phyloP scores from a whole-genome alignment of 1,140 invertebrate species.

The Hylaeus volcanicus region DNA sequence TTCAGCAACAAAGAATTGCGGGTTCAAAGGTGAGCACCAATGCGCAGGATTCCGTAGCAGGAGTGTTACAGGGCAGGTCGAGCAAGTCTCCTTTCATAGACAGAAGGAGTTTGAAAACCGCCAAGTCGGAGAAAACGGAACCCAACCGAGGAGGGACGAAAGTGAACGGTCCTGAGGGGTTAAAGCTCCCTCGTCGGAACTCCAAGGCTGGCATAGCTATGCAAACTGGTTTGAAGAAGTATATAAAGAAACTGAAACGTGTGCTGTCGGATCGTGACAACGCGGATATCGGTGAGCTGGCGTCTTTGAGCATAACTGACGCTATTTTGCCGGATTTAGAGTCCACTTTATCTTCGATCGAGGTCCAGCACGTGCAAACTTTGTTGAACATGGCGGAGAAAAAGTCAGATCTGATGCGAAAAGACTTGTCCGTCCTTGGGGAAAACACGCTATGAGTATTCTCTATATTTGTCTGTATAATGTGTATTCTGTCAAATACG shows the following conservation, averaged over 20 bases:
- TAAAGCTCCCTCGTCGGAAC: conserved; percentile 49
- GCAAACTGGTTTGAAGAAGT: conserved; percentile 57
- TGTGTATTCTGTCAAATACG: neutral
- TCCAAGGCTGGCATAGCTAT: conserved; percentile 61
- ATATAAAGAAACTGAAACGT: conserved; percentile 61
- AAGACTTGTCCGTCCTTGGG: neutral
- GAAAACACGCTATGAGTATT: neutral
- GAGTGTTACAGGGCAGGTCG: neutral
- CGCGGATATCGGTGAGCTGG: conserved; percentile 44
- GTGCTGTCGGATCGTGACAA: conserved; percentile 47
- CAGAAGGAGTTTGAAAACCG: neutral
- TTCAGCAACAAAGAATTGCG: neutral
- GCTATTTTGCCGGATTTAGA: conserved; percentile 57
- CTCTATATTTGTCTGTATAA: neutral
- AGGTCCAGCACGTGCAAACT: conserved; percentile 56
- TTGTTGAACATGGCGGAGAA: conserved; percentile 53
- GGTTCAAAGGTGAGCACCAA: neutral
- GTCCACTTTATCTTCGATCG: conserved; percentile 39
- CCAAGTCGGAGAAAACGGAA: neutral
- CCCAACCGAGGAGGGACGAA: neutral
- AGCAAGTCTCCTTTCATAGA: neutral
- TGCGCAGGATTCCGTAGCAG: neutral
- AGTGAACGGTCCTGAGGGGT: neutral
- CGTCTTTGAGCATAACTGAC: conserved; percentile 61
- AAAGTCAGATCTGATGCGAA: conserved; percentile 32